These are phyloP conservation scores for Elysia crispata DNA, from an alignment of 2,888 invertebrate genomes.

Conservation along the genomic window DNA sequence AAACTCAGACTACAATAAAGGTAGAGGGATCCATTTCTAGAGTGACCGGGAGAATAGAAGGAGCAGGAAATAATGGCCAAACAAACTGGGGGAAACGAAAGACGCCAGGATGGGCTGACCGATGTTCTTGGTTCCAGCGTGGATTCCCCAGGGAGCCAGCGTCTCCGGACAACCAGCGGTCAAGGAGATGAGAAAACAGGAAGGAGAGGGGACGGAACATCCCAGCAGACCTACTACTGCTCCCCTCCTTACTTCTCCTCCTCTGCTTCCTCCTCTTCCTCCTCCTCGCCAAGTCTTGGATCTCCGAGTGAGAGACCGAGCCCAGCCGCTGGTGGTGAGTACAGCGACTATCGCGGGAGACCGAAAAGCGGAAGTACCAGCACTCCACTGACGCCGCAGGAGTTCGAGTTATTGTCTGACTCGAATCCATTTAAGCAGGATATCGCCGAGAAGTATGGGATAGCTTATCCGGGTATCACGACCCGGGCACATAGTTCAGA, in stretches of 20 bases:
- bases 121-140: conserved; percentile 20
- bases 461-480: conserved; percentile 15
- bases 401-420: conserved; percentile 30
- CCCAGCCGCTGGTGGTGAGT: neutral
- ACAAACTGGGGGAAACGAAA: too few species aligned
- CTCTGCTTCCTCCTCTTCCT: too few species aligned
- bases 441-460: conserved; percentile 40
- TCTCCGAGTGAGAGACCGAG: neutral
- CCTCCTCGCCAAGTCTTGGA: neutral
- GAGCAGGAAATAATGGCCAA: too few species aligned
- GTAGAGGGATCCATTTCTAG: too few species aligned
- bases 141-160: conserved; percentile 27
- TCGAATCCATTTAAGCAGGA: conserved; percentile 44
- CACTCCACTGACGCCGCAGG: conserved; percentile 29
- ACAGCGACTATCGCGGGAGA: neutral
- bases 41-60: too few species aligned
- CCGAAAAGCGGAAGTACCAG: neutral
- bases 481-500: neutral
- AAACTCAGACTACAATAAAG: too few species aligned
- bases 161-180: too few species aligned
- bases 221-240: too few species aligned
- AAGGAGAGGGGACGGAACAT: neutral
- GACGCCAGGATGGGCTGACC: too few species aligned
- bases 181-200: neutral
- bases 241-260: too few species aligned